These are phyloP conservation scores for Drosophila suzukii DNA, from an alignment of 1,140 invertebrate species.

Conservation along the genomic window DNA sequence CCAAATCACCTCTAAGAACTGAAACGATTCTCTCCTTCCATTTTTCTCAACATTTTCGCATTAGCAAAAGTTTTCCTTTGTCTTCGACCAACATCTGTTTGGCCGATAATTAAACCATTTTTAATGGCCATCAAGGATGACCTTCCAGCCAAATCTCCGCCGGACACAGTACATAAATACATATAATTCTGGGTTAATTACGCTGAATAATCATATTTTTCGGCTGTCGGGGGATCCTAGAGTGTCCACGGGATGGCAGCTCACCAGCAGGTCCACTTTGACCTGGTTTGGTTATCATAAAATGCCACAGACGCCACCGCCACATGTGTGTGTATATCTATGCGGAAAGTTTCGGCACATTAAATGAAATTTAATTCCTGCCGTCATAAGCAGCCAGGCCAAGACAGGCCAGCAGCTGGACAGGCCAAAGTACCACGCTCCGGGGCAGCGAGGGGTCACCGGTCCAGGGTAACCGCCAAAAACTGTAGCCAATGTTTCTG, in stretches of 20 bases:
- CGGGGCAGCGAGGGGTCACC: slow-evolving; percentile 1
- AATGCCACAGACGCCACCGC: slow-evolving; percentile 56
- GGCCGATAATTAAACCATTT: slow-evolving; percentile 47
- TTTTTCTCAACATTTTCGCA: slow-evolving; percentile 3
- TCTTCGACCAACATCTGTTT: slow-evolving; percentile 45
- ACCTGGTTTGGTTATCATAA: slow-evolving; percentile 80
- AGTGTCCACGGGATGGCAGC: slow-evolving; percentile 11
- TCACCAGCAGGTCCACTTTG: slow-evolving; percentile 54
- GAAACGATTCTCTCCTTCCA: not conserved
- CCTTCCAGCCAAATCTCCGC: slow-evolving; percentile 57
- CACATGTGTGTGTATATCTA: slow-evolving; percentile 50
- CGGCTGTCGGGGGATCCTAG: not conserved
- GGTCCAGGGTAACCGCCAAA: slow-evolving; percentile 59
- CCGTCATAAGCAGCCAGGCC: slow-evolving; percentile 67
- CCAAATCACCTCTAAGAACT: not conserved
- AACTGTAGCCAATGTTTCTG: slow-evolving; percentile 66
- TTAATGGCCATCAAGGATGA: slow-evolving; percentile 52
- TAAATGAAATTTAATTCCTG: slow-evolving; percentile 81
- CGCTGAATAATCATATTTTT: slow-evolving; percentile 73
- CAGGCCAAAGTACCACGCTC: slow-evolving; percentile 57
- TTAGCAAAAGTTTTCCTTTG: slow-evolving; percentile 41
- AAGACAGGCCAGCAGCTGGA: slow-evolving; percentile 61
- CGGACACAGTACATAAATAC: slow-evolving; percentile 61
- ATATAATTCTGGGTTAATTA: slow-evolving; percentile 76
- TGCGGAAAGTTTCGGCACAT: slow-evolving; percentile 75